Evolutionary conservation across 2,797 vertebrate genomes (phyloP).

Genomic region (Stomatorhinus walkeri): DNA sequence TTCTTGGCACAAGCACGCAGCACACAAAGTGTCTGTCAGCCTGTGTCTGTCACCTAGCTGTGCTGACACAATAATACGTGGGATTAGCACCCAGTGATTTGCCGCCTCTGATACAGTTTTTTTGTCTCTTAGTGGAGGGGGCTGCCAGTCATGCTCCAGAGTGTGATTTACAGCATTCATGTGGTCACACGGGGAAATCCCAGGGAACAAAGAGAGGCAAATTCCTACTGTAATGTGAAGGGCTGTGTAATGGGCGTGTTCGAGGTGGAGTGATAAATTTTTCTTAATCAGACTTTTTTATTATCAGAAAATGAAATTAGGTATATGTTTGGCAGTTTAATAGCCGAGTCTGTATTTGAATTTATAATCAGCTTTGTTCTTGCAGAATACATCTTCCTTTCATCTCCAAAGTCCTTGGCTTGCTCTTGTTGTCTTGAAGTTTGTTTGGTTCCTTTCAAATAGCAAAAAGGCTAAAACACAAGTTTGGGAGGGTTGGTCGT

Average conservation of each 20-base stretch:
- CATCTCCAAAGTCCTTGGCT: not conserved
- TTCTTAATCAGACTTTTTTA: not conserved
- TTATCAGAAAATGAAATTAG: not conserved
- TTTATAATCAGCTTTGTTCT: not conserved
- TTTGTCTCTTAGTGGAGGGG: conserved; percentile 22
- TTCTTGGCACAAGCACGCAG: conserved; percentile 6
- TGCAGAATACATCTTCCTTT: not conserved
- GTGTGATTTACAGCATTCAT: conserved; percentile 30
- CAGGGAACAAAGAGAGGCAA: not conserved
- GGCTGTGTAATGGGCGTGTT: not conserved
- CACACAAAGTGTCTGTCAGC: conserved; percentile 24
- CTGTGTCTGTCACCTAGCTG: conserved; percentile 33
- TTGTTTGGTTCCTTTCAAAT: not conserved
- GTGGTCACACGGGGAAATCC: conserved; percentile 14
- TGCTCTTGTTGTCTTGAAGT: not conserved
- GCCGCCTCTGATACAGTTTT: conserved; percentile 16
- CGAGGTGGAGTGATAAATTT: not conserved
- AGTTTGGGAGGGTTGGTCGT: not conserved
- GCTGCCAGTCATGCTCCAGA: conserved; percentile 27
- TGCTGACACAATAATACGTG: conserved; percentile 29
- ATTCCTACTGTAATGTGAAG: not conserved
- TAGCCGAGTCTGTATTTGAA: not conserved
- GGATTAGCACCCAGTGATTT: conserved; percentile 34
- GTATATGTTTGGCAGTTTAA: not conserved
- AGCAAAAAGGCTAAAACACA: not conserved